Evolutionary conservation across 1,140 invertebrate species (phyloP), one percentile per base, ranked within the genome.

Genomic region (Danaus melanippus): DNA sequence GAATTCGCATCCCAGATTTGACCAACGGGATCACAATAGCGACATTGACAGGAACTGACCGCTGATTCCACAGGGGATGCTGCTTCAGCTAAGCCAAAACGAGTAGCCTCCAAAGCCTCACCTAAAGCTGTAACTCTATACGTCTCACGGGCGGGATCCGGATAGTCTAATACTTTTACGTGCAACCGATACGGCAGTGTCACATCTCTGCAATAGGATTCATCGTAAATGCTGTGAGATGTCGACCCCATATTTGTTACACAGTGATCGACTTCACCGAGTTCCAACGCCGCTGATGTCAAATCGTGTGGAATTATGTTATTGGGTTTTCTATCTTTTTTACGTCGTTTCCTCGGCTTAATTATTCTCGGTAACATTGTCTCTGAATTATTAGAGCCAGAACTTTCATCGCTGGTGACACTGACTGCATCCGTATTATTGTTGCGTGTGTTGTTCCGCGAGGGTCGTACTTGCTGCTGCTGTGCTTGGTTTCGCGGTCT

Each of bases 261-360:
- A 73, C 75, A 83, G 74, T 78, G 66, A 52, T 76, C 70, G 17
- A 76, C 62, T 65, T 79, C 75, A 56, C 74, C 71, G 12, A 83
- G 66, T 63, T 81, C 74, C 58, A 81, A 76, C 46, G 53, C 59
- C 57, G 66, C 65, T 50, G 71, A 58, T 42, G 76, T 66, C 64
- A 86, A 73, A 63, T 86, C 84, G 51, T 86, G 84, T 60, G 80
- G 69, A 55, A 73, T 70, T 42, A 84, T 79, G 59, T 84, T 84
- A 58, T 84, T 87, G 12, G 92, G 92, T 75, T 95, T 95, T 51
- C 94, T 89, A 69, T 96, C 95, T 81, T 96, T 96, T 90, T 96
- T 97, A 69, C 94, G 90, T 12, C 95, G 89, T 76, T 97, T 97
- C 9, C 95, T 86, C 0, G 94, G 95, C 78, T 96, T 97, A 69